Percentiles rank a stretch among this genome's conserved stretches.
Evolutionary conservation across 2,888 invertebrate species (phyloP).

Genomic region (Dasypogon diadema): DNA sequence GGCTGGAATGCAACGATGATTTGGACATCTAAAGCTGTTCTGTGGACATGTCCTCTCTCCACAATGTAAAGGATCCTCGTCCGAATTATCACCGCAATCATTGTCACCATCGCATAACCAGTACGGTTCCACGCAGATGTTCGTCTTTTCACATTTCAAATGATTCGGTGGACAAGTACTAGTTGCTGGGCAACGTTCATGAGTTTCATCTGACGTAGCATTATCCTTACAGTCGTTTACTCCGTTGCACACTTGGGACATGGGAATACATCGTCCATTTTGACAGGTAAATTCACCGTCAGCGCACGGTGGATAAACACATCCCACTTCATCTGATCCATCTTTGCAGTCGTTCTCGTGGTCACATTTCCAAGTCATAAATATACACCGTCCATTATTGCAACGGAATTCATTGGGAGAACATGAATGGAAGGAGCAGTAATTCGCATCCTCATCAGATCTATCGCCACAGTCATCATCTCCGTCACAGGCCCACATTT

Average conservation of each 20-base stretch:
- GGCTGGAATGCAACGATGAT: conserved; percentile 93
- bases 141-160: conserved; percentile 92
- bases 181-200: conserved; percentile 87
- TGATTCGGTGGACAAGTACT: conserved; percentile 91
- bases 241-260: conserved; percentile 89
- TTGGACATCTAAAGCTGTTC: conserved; percentile 92
- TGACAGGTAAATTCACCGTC: conserved; percentile 95
- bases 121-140: conserved; percentile 97
- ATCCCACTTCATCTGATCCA: conserved; percentile 90
- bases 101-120: conserved; percentile 98
- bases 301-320: conserved; percentile 90
- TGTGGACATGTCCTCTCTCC: conserved; percentile 89
- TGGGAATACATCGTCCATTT: conserved; percentile 92
- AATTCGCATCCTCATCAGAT: conserved; percentile 88
- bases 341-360: conserved; percentile 96
- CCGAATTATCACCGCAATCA: conserved; percentile 93
- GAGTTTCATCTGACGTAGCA: conserved; percentile 90
- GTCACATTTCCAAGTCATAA: conserved; percentile 94
- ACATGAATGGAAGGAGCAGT: conserved; percentile 93
- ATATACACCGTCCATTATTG: conserved; percentile 94
- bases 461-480: conserved; percentile 94
- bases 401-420: conserved; percentile 95
- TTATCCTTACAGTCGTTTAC: conserved; percentile 95
- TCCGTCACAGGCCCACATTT: conserved; percentile 95
- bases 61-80: conserved; percentile 89